phyloP scores from a whole-genome alignment of 2,888 invertebrate genomes.

The Schizotus pectinicornis region DNA sequence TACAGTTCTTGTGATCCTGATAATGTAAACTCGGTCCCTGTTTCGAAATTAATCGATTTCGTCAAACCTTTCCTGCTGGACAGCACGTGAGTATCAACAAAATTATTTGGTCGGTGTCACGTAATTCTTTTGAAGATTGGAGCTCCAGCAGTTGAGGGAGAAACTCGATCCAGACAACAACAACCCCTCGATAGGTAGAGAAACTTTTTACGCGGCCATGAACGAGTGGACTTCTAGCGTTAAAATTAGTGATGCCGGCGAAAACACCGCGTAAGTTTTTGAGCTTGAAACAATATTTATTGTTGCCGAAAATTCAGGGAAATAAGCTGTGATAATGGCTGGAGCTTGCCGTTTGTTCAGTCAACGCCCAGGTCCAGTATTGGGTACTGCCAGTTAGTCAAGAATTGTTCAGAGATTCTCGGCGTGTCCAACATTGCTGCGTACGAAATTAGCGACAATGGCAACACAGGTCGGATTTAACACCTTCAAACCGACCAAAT shows the following conservation, averaged over 20 bases:
- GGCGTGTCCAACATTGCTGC: constrained; percentile 40
- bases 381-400: constrained; percentile 36
- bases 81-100: constrained; percentile 42
- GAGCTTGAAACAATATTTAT: neutral
- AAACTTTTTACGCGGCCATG: constrained; percentile 44
- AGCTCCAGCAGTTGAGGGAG: constrained; percentile 41
- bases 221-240: constrained; percentile 46
- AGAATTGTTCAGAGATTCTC: constrained; percentile 36
- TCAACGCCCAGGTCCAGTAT: constrained; percentile 46
- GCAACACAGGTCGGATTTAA: neutral
- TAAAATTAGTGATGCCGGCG: too few species aligned
- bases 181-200: constrained; percentile 37
- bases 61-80: constrained; percentile 45
- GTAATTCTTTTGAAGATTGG: constrained; percentile 36
- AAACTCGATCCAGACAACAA: constrained; percentile 42
- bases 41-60: constrained; percentile 44
- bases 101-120: constrained; percentile 1
- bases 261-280: constrained; percentile 6
- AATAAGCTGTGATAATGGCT: constrained; percentile 33
- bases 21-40: constrained; percentile 40
- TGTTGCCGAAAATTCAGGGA: constrained; percentile 21
- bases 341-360: constrained; percentile 39
- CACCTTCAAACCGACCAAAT: neutral
- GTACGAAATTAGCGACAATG: constrained; percentile 23
- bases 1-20: constrained; percentile 45